A percentile compares a stretch with the other conserved stretches of the same genome.
These are phyloP conservation scores for Monarcha castaneiventris DNA, from an alignment of 2,113 vertebrate species.

Conservation along the genomic window DNA sequence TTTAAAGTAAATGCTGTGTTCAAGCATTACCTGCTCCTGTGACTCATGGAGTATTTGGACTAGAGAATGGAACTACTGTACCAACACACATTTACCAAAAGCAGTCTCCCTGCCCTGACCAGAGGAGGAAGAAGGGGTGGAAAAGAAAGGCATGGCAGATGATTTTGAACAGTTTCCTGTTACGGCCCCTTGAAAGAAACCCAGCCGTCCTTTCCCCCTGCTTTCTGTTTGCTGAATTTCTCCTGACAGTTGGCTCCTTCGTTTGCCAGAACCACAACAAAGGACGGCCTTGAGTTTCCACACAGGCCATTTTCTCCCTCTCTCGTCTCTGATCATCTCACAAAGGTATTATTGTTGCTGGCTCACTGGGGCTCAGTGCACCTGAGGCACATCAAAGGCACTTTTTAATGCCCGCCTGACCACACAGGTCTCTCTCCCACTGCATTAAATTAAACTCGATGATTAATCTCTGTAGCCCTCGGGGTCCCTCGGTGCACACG, in stretches of 20 bases:
- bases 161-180: constrained; percentile 58
- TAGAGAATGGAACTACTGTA: not conserved
- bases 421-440: constrained; percentile 74
- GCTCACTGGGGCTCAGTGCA: constrained; percentile 62
- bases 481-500: constrained; percentile 63
- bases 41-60: not conserved
- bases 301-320: constrained; percentile 61
- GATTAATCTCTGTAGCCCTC: constrained; percentile 75
- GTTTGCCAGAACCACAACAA: constrained; percentile 80
- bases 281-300: constrained; percentile 73
- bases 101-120: not conserved
- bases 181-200: constrained; percentile 56
- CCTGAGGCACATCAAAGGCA: constrained; percentile 79
- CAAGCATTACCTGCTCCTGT: not conserved
- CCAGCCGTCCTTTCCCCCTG: constrained; percentile 56
- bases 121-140: not conserved
- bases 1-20: not conserved
- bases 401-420: constrained; percentile 69
- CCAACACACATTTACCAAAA: not conserved
- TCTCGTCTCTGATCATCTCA: constrained; percentile 69
- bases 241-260: constrained; percentile 73
- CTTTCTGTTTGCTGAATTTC: constrained; percentile 72
- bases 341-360: constrained; percentile 79
- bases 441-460: constrained; percentile 74
- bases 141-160: constrained; percentile 33